Base-by-base conservation (phyloP, 2,113 vertebrate species). In the Actenoides hombroni region DNA sequence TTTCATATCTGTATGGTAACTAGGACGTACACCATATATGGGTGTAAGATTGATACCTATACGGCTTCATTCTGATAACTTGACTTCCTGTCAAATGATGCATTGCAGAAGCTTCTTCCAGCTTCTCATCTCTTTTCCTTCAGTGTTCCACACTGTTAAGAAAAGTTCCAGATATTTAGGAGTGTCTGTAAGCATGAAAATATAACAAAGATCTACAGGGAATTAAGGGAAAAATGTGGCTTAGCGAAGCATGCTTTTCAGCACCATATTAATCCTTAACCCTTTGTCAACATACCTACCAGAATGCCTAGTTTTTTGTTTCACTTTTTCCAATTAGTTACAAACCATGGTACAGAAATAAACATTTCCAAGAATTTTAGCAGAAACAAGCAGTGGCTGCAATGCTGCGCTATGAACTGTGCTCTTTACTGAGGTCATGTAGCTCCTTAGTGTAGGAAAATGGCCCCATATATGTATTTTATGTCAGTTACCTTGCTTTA, bases 21-120 rank as follows among this genome's bases (percentile, higher is more conserved):
- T 98, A 97, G 97, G 97, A 98, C 35, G 49, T 98, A 95, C 88
- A 97, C 98, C 97, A 97, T 98, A 97, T 97, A 97, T 97, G 98
- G 97, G 83, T 97, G 95, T 96, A 98, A 97, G 98, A 98, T 97
- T 97, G 98, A 98, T 99, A 98, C 98, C 97, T 98, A 90, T 98
- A 98, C 68, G 94, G 97, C 98, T 98, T 98, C 85, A 69, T 98
- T 98, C 98, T 99, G 99, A 99, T 99, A 99, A 98, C 97, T 97
- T 87, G 97, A 98, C 98, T 98, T 98, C 98, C 98, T 99, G 99
- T 99, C 98, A 99, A 98, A 98, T 98, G 99, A 99, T 98, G 96
- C 95, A 98, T 97, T 98, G 96, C 98, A 99, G 98, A 98, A 97
- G 97, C 96, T 90, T 83, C 83, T 95, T 95, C 46, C 67, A 96